Evolutionary conservation across 2,113 vertebrate species (phyloP).

Genomic region (Tor tambroides): DNA sequence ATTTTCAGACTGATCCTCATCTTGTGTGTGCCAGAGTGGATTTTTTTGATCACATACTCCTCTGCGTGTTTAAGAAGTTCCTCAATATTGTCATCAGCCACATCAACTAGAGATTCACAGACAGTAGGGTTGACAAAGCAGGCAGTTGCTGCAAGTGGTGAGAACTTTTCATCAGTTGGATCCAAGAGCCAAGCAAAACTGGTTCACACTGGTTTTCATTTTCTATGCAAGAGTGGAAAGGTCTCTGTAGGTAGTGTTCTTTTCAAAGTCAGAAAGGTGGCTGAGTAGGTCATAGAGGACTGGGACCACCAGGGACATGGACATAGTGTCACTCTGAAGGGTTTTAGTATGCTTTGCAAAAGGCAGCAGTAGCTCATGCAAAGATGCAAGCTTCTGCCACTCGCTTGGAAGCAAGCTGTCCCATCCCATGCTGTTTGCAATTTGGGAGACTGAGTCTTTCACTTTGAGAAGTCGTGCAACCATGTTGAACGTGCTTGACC

Average conservation of each 20-base stretch:
- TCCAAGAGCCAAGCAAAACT: conserved; percentile 46
- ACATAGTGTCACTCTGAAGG: conserved; percentile 53
- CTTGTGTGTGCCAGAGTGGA: not conserved
- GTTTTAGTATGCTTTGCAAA: conserved; percentile 55
- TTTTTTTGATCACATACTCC: conserved; percentile 44
- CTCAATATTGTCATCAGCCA: conserved; percentile 48
- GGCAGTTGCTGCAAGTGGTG: conserved; percentile 37
- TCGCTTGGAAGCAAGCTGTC: conserved; percentile 51
- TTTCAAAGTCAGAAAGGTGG: conserved; percentile 34
- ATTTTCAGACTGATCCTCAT: conserved; percentile 44
- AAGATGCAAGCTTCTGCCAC: conserved; percentile 41
- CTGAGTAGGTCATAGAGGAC: conserved; percentile 40
- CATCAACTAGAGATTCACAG: conserved; percentile 46
- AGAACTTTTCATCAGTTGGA: conserved; percentile 39
- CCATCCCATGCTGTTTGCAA: conserved; percentile 44
- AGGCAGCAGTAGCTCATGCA: conserved; percentile 53
- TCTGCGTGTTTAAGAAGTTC: conserved; percentile 48
- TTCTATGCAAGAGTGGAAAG: conserved; percentile 34
- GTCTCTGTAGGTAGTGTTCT: conserved; percentile 28
- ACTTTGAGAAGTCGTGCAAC: conserved; percentile 26
- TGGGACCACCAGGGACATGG: conserved; percentile 47
- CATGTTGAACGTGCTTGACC: conserved; percentile 52
- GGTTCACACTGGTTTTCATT: conserved; percentile 39
- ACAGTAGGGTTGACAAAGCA: conserved; percentile 48
- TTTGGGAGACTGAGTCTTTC: not conserved